These are phyloP conservation scores for Priocnemis perturbator DNA, from an alignment of 2,888 invertebrate genomes.

Conservation along the genomic window DNA sequence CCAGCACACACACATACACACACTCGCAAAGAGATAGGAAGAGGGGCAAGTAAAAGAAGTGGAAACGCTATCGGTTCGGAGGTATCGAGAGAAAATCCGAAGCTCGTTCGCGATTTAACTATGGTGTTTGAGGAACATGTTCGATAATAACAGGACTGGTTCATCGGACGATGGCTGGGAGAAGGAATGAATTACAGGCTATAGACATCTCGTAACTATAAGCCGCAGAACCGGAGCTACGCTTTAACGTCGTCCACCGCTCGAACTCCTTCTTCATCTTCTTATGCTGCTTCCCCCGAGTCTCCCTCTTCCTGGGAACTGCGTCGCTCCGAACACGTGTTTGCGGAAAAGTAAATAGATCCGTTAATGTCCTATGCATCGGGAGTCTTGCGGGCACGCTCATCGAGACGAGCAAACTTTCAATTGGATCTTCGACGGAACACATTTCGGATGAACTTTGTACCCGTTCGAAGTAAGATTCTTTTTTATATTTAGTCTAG, in stretches of 20 bases:
- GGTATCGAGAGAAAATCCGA: conserved; percentile 32
- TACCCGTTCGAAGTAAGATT: too few species aligned
- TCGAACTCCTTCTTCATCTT: neutral
- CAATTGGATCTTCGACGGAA: too few species aligned
- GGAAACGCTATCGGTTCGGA: conserved; percentile 18
- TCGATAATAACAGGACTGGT: conserved; percentile 39
- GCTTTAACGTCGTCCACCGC: conserved; percentile 32
- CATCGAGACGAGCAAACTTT: too few species aligned
- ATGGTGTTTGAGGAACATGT: conserved; percentile 32
- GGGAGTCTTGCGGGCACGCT: too few species aligned
- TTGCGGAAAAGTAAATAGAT: too few species aligned
- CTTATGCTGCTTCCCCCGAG: too few species aligned
- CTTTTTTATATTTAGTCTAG: too few species aligned
- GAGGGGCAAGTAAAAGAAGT: conserved; percentile 19
- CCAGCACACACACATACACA: conserved; percentile 15
- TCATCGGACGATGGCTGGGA: conserved; percentile 40
- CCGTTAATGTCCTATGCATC: too few species aligned
- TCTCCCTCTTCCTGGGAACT: too few species aligned
- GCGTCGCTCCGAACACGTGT: too few species aligned
- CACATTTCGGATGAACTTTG: too few species aligned
- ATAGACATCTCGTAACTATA: conserved; percentile 31
- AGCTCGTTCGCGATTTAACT: conserved; percentile 23
- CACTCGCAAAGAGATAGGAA: conserved; percentile 18
- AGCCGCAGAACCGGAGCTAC: conserved; percentile 28
- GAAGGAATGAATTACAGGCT: conserved; percentile 43